phyloP scores from a whole-genome alignment of 2,113 vertebrate genomes.

The Myxocyprinus asiaticus region DNA sequence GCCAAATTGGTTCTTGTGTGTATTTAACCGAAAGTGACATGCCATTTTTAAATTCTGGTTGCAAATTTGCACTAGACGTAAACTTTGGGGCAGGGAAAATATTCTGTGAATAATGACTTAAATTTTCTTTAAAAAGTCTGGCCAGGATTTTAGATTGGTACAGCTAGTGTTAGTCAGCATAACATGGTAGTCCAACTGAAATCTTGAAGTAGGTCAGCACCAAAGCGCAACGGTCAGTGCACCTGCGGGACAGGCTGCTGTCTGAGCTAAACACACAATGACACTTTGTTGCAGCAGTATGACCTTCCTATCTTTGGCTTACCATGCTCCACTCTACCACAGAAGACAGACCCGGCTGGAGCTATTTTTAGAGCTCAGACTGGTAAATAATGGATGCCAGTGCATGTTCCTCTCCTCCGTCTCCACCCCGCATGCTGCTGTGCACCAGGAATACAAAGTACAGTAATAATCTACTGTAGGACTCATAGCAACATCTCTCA shows the following conservation, averaged over 20 bases:
- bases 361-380: conserved; percentile 73
- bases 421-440: not conserved
- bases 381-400: conserved; percentile 73
- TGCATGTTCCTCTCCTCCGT: conserved; percentile 17
- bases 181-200: not conserved
- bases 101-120: too few species aligned
- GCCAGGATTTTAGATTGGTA: too few species aligned
- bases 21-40: too few species aligned
- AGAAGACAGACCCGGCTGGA: conserved; percentile 50
- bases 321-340: conserved; percentile 41
- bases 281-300: conserved; percentile 42
- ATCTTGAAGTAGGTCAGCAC: conserved; percentile 5
- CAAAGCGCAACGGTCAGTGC: conserved; percentile 2
- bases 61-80: too few species aligned
- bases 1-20: too few species aligned
- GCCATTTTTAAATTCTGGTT: too few species aligned
- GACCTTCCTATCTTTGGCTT: conserved; percentile 73
- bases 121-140: too few species aligned
- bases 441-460: not conserved
- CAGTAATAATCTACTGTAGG: not conserved
- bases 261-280: conserved; percentile 46
- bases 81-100: too few species aligned
- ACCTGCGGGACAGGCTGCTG: conserved; percentile 42
- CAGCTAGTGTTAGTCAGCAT: not conserved
- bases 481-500: not conserved